phyloP scores from a whole-genome alignment of 2,113 vertebrate genomes.

The Brevimyrus niger region DNA sequence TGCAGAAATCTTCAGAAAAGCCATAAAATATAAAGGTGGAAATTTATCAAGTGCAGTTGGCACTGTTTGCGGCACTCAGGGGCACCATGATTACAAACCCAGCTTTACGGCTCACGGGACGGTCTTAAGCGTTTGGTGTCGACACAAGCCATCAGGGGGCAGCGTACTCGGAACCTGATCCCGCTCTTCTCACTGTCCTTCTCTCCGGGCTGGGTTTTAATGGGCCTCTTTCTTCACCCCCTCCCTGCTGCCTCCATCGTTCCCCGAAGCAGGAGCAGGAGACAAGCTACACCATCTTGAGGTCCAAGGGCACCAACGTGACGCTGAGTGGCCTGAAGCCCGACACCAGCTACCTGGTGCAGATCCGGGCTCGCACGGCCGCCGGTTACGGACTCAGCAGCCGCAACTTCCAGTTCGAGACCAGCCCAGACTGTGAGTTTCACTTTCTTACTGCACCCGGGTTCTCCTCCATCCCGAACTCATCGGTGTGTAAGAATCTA shows the following conservation, averaged over 20 bases:
- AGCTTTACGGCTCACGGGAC: slow-evolving; percentile 1
- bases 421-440: slow-evolving; percentile 91
- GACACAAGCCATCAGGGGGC: slow-evolving; percentile 6
- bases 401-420: slow-evolving; percentile 94
- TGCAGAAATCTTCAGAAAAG: slow-evolving; percentile 52
- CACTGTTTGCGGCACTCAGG: slow-evolving; percentile 34
- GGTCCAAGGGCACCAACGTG: slow-evolving; percentile 85
- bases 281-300: slow-evolving; percentile 95
- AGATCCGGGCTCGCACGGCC: slow-evolving; percentile 91
- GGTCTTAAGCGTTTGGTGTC: not conserved
- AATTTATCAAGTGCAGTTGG: slow-evolving; percentile 47
- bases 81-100: slow-evolving; percentile 24
- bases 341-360: slow-evolving; percentile 87
- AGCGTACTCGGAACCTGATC: not conserved
- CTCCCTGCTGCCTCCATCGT: slow-evolving; percentile 15
- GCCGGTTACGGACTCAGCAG: slow-evolving; percentile 91
- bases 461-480: not conserved
- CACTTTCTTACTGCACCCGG: not conserved
- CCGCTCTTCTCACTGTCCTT: not conserved
- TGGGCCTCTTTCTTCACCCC: slow-evolving; percentile 3
- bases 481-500: not conserved
- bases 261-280: slow-evolving; percentile 92
- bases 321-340: slow-evolving; percentile 90
- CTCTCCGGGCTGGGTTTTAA: not conserved
- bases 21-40: slow-evolving; percentile 53